phyloP scores from a whole-genome alignment of 2,888 invertebrate genomes.

The Drosophila dives region DNA sequence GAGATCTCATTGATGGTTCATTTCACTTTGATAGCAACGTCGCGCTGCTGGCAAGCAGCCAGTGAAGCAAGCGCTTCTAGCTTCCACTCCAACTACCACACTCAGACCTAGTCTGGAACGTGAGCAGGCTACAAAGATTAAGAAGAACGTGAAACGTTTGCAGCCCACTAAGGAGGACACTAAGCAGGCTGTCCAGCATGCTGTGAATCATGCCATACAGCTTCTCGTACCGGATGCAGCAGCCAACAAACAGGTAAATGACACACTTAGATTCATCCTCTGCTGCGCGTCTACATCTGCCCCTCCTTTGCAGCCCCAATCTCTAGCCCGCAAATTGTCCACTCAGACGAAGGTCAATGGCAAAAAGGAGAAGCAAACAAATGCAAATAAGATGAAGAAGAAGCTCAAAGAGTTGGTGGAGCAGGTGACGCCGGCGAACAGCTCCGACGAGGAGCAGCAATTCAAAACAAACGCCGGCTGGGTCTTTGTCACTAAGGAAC shows the following conservation, averaged over 20 bases:
- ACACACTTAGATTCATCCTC: background rate
- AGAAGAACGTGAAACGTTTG: slow-evolving; percentile 63
- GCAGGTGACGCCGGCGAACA: slow-evolving; percentile 47
- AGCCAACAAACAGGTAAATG: slow-evolving; percentile 32
- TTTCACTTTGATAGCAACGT: slow-evolving; percentile 51
- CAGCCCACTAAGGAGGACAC: slow-evolving; percentile 56
- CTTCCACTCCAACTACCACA: background rate
- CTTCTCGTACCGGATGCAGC: slow-evolving; percentile 33
- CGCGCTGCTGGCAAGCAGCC: slow-evolving; percentile 26
- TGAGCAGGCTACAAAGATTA: slow-evolving; percentile 7
- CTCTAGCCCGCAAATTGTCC: slow-evolving; percentile 53
- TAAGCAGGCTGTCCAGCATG: slow-evolving; percentile 49
- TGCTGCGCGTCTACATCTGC: background rate
- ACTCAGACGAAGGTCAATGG: slow-evolving; percentile 35
- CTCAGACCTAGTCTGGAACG: background rate
- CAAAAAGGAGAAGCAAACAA: slow-evolving; percentile 1
- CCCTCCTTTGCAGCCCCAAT: slow-evolving; percentile 35
- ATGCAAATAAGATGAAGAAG: slow-evolving; percentile 3
- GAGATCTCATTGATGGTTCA: background rate
- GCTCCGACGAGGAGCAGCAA: slow-evolving; percentile 59
- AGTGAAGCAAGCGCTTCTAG: slow-evolving; percentile 5
- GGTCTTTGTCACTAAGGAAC: slow-evolving; percentile 37
- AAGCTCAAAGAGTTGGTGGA: background rate
- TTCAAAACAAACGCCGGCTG: slow-evolving; percentile 68
- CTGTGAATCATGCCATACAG: slow-evolving; percentile 47